Percentiles rank a stretch among this genome's conserved stretches.
phyloP scores from a whole-genome alignment of 2,797 vertebrate genomes.

The Thalassophryne amazonica region DNA sequence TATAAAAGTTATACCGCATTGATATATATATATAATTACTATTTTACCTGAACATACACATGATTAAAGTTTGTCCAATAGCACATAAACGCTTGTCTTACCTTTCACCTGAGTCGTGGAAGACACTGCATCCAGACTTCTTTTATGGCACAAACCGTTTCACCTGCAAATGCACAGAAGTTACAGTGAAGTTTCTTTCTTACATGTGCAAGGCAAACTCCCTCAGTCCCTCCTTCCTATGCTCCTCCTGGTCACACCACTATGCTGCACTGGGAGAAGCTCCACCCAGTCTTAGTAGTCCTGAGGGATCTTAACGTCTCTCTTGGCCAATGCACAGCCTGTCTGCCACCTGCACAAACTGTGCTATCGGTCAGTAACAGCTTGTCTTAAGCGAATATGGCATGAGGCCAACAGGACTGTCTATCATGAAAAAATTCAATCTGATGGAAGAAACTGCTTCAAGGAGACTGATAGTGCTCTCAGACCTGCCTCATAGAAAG shows the following conservation, averaged over 20 bases:
- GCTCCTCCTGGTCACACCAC: constrained; percentile 65
- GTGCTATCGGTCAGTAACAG: constrained; percentile 1
- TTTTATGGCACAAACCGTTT: constrained; percentile 49
- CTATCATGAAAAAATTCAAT: neutral
- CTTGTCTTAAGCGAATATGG: neutral
- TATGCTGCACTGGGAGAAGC: constrained; percentile 31
- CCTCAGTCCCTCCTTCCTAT: constrained; percentile 23
- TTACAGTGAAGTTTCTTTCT: constrained; percentile 42
- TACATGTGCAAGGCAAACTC: constrained; percentile 16
- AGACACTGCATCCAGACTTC: constrained; percentile 64
- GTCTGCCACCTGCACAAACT: constrained; percentile 41
- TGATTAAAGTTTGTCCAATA: constrained; percentile 31
- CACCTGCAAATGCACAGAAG: constrained; percentile 55
- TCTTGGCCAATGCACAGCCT: constrained; percentile 9
- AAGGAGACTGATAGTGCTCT: no score
- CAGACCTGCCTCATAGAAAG: no score
- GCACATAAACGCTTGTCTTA: constrained; percentile 52
- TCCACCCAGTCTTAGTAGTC: constrained; percentile 7
- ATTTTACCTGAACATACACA: constrained; percentile 2
- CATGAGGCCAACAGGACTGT: neutral
- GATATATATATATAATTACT: no score
- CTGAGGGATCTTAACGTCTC: constrained; percentile 22
- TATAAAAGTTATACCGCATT: no score
- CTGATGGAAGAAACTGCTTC: constrained; percentile 1
- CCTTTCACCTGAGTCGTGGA: constrained; percentile 68